Conservation (phyloP, 2,888 invertebrate genomes). For the Galerucella pusilla region DNA sequence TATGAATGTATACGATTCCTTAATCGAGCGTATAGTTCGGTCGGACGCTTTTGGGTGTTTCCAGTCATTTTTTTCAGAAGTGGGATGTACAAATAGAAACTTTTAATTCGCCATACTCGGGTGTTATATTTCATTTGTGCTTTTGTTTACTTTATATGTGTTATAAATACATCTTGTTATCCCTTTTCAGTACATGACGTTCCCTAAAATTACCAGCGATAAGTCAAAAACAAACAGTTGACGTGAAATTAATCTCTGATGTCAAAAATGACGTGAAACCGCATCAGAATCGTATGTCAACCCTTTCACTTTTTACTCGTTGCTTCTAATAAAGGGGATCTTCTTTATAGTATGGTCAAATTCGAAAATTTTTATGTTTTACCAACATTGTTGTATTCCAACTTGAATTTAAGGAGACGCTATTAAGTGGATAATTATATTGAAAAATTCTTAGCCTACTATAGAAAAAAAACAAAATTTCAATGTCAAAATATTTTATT, state of each 20-base stretch:
- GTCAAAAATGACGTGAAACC: conserved; percentile 25
- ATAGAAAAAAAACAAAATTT: too few relatives aligned
- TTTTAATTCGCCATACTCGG: neutral
- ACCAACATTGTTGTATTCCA: too few relatives aligned
- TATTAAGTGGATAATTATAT: too few relatives aligned
- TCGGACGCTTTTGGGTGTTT: conserved; percentile 1
- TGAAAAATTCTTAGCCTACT: too few relatives aligned
- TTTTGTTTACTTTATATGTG: conserved; percentile 20
- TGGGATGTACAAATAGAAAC: neutral
- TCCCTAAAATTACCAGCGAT: neutral
- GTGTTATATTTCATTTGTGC: conserved; percentile 22
- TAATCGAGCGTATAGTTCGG: conserved; percentile 18
- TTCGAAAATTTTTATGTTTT: too few relatives aligned
- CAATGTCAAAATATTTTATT: too few relatives aligned
- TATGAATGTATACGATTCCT: conserved; percentile 12
- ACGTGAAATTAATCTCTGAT: conserved; percentile 16
- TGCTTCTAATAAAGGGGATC: too few relatives aligned
- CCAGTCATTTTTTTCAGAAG: conserved; percentile 3
- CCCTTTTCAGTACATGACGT: neutral
- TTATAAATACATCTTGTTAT: conserved; percentile 27
- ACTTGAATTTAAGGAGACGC: too few relatives aligned
- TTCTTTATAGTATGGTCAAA: too few relatives aligned
- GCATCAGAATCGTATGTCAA: neutral
- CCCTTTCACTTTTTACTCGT: conserved; percentile 16
- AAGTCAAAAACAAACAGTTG: conserved; percentile 18